These are phyloP conservation scores for Hipposideros armiger DNA, from an alignment of 2,113 vertebrate genomes.

Conservation along the genomic window DNA sequence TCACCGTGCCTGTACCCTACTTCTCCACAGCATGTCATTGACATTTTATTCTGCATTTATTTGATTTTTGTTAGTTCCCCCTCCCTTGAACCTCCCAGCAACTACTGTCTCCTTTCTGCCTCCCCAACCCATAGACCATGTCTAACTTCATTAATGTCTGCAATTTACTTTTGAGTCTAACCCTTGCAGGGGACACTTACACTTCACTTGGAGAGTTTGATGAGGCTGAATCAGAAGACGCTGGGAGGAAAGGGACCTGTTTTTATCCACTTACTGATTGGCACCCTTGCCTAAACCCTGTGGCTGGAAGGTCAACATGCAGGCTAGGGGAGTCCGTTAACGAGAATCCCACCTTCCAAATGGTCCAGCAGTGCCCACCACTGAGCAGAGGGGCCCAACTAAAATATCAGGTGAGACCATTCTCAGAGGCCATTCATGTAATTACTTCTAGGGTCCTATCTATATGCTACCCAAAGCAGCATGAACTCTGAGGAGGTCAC, in stretches of 20 bases:
- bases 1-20: not conserved
- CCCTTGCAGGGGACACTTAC: not conserved
- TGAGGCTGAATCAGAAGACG: not conserved
- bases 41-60: not conserved
- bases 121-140: not conserved
- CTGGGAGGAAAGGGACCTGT: not conserved
- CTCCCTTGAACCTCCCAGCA: not conserved
- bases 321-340: not conserved
- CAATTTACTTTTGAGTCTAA: not conserved
- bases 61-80: not conserved
- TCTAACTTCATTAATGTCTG: not conserved
- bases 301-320: not conserved
- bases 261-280: not conserved
- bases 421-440: not conserved
- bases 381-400: not conserved
- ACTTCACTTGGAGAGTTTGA: not conserved
- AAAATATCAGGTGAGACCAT: not conserved
- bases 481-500: not conserved
- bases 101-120: not conserved
- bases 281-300: not conserved
- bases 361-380: not conserved
- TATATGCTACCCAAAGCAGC: not conserved
- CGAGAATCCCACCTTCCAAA: not conserved
- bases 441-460: not conserved
- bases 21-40: not conserved